Evolutionary conservation across 2,797 vertebrate species (phyloP), one percentile per base, ranked within the genome.

Genomic region (Leucoraja ocellata): DNA sequence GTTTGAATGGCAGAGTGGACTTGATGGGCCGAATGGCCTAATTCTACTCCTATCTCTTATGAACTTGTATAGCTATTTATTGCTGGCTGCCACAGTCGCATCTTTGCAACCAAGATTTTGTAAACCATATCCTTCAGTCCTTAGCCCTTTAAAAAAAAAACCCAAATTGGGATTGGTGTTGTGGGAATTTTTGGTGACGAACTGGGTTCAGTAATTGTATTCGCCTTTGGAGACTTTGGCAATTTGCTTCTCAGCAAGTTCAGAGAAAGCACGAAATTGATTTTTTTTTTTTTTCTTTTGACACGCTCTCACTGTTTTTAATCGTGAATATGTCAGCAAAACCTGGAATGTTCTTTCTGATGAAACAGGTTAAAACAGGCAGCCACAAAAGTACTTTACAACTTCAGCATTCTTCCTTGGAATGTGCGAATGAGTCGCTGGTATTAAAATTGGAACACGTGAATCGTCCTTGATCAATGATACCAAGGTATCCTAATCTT

Each of bases 331-430:
- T 88, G 61, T 68, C 84, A 88, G n/a, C n/a, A 32, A 32, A 36
- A 16, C 63, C 61, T 88, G 84, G 36, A 32, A 65, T 63, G 68
- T 18, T 88, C 39, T 36, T 68, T 65, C n/a, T 0, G 32, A 63
- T 32, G n/a, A 68, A 88, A 63, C 84, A 36, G n/a, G 84, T 68
- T 88, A 88, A 88, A 88, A 88, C 84, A 36, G 9, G 63, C 10
- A 88, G 65, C 61, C 8, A 36, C 84, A 88, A 11, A 83, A 58
- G 23, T 83, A 23, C 54, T 61, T 84, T 84, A 61, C 84, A 68
- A 61, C 84, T 21, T 65, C 84, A 88, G 36, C 16, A 88, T 68
- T 88, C 83, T 88, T 65, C 32, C 16, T 21, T 88, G 84, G 84
- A 32, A 88, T 36, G 61, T 36, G n/a, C 21, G 84, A 88, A 65